Percentiles rank a stretch among this genome's conserved stretches.
phyloP scores from a whole-genome alignment of 1,140 invertebrate genomes.

The Drosophila nigromelanica region DNA sequence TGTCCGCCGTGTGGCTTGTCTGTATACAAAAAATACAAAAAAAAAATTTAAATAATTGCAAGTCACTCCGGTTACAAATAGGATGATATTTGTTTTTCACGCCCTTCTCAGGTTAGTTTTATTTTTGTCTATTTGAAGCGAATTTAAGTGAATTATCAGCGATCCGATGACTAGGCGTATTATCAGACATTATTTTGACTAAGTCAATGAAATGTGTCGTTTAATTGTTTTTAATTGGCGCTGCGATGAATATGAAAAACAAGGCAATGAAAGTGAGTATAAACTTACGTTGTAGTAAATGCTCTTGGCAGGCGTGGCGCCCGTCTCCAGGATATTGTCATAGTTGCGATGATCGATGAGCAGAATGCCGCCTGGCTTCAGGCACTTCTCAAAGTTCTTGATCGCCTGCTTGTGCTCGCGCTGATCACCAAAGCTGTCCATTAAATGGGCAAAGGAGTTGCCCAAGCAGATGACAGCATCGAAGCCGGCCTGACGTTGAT shows the following conservation, averaged over 20 bases:
- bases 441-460: slow-evolving; percentile 95
- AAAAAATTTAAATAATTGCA: slow-evolving; percentile 21
- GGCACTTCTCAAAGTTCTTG: slow-evolving; percentile 90
- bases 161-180: slow-evolving; percentile 42
- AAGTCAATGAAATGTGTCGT: slow-evolving; percentile 38
- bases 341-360: slow-evolving; percentile 95
- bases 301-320: slow-evolving; percentile 90
- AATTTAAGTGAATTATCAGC: slow-evolving; percentile 36
- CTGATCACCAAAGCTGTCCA: slow-evolving; percentile 91
- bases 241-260: neutral
- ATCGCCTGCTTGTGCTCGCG: slow-evolving; percentile 91
- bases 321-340: slow-evolving; percentile 90
- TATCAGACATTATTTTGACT: neutral
- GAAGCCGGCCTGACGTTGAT: slow-evolving; percentile 86
- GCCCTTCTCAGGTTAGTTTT: slow-evolving; percentile 6
- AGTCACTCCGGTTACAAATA: slow-evolving; percentile 50
- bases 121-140: slow-evolving; percentile 16
- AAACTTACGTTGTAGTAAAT: slow-evolving; percentile 94
- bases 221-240: slow-evolving; percentile 65
- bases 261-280: neutral
- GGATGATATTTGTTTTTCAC: slow-evolving; percentile 20
- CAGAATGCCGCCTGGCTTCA: slow-evolving; percentile 93
- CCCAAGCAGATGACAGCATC: slow-evolving; percentile 94
- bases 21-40: slow-evolving; percentile 82
- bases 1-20: slow-evolving; percentile 91